phyloP scores from a whole-genome alignment of 1,140 invertebrate genomes.

The Sarcophaga peregrina region DNA sequence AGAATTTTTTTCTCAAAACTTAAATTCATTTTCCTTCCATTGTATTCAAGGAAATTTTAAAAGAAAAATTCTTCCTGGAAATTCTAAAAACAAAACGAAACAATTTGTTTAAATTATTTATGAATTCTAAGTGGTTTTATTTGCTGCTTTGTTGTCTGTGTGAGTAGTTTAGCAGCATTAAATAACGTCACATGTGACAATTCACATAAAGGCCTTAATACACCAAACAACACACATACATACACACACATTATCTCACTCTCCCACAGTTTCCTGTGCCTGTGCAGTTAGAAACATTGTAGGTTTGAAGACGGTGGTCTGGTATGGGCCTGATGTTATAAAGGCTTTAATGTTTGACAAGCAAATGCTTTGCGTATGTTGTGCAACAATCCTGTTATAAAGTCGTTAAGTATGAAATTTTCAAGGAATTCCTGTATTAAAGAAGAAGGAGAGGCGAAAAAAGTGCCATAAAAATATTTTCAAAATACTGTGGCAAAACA shows the following conservation, averaged over 20 bases:
- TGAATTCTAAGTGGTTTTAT: constrained; percentile 18
- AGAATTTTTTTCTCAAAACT: no score
- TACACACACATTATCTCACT: no score
- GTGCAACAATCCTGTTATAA: not conserved
- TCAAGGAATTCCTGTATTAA: not conserved
- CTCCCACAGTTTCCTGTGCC: no score
- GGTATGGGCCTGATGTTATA: not conserved
- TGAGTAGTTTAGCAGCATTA: not conserved
- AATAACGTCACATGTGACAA: constrained; percentile 15
- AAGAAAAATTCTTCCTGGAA: no score
- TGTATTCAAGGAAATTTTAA: no score
- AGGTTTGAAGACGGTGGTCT: no score
- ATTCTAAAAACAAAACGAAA: not conserved
- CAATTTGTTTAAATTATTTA: constrained; percentile 4
- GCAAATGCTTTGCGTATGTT: constrained; percentile 14
- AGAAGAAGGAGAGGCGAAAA: no score
- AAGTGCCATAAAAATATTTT: not conserved
- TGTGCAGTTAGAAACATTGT: no score
- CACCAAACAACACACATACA: no score
- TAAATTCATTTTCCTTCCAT: no score
- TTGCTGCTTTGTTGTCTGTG: not conserved
- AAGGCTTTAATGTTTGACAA: constrained; percentile 7
- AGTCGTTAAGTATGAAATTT: constrained; percentile 15
- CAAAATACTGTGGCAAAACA: not conserved
- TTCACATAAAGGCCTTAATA: no score